Base-by-base conservation (phyloP, 2,113 vertebrate species). In the Potamarius usumacintae region DNA sequence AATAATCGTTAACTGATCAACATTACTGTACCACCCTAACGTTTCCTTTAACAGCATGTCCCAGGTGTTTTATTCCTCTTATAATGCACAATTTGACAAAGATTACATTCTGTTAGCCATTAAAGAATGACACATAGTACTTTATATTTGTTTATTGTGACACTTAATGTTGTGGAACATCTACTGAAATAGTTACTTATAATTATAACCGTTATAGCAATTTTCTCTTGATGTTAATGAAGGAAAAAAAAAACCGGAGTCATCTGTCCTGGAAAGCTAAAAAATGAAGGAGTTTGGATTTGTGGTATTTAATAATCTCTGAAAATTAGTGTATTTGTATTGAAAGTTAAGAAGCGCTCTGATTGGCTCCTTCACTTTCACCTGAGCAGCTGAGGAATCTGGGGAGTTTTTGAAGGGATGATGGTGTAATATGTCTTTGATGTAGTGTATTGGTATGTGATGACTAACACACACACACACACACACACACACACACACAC, bases 371-470 rank as follows among this genome's bases (percentile, higher is more conserved):
- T 80, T 80, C 14, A 27, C 8, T 30, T 80, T 80, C 55, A 57
- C n/a, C n/a, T 80, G 78, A 53, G 25, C 52, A 79, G 76, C 76
- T 30, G 52, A 22, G 79, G 79, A 81, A 81, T 81, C 27, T 79
- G 52, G 52, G 76, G 76, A 7, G 25, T 53, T 55, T n/a, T n/a
- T 78, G 27, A 81, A 81, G 57, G 55, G 79, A 60, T 81, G 8
- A 34, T 5, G 22, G 27, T 42, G 55, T 20, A 22, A 60, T 9
- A 34, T 72, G 83, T 22, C n/a, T 71, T 71, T 53, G 27, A 84
- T 55, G n/a, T 79, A n/a, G 62, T 57, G 50, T 57, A 84, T 63
- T 87, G 12, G 18, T 14, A 71, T 62, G 48, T 65, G 55, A 18
- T 77, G n/a, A 53, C 79, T 82, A 82, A 81, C 27, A 78, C 22